These are phyloP conservation scores for Emydocephalus ijimae DNA, from an alignment of 2,113 vertebrate species.

Conservation along the genomic window DNA sequence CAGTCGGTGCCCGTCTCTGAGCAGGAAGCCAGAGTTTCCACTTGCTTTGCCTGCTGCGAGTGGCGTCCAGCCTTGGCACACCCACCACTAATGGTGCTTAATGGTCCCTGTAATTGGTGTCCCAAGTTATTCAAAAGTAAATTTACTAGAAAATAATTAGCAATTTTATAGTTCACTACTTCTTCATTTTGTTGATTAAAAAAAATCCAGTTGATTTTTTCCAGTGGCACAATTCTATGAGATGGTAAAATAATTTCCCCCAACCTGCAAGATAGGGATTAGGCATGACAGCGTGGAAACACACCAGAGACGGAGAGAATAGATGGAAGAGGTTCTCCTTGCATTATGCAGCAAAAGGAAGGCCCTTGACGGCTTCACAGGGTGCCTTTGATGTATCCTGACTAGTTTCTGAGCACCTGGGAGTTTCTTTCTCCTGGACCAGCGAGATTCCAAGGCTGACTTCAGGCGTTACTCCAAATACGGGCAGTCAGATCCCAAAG, in stretches of 20 bases:
- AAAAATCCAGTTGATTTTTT: conserved; percentile 59
- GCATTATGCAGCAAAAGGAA: neutral
- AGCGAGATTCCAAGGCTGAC: neutral
- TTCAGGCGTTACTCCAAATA: neutral
- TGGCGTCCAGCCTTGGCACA: conserved; percentile 65
- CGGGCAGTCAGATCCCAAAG: neutral
- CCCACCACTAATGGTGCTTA: conserved; percentile 70
- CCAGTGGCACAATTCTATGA: conserved; percentile 53
- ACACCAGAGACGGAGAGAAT: neutral
- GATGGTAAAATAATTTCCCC: conserved; percentile 43
- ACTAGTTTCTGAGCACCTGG: neutral
- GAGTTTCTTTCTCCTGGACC: neutral
- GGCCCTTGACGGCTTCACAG: neutral
- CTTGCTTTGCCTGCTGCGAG: conserved; percentile 48
- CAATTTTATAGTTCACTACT: conserved; percentile 81
- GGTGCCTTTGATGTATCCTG: neutral
- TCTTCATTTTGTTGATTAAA: conserved; percentile 69
- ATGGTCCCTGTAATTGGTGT: conserved; percentile 80
- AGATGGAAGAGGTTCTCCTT: neutral
- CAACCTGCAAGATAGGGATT: conserved; percentile 28
- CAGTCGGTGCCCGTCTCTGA: neutral
- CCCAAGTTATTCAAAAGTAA: conserved; percentile 81
- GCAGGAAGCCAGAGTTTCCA: conserved; percentile 28
- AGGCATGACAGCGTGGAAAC: neutral
- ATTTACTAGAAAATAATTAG: conserved; percentile 84